phyloP scores from a whole-genome alignment of 2,113 vertebrate species.

The Sinocyclocheilus anshuiensis region DNA sequence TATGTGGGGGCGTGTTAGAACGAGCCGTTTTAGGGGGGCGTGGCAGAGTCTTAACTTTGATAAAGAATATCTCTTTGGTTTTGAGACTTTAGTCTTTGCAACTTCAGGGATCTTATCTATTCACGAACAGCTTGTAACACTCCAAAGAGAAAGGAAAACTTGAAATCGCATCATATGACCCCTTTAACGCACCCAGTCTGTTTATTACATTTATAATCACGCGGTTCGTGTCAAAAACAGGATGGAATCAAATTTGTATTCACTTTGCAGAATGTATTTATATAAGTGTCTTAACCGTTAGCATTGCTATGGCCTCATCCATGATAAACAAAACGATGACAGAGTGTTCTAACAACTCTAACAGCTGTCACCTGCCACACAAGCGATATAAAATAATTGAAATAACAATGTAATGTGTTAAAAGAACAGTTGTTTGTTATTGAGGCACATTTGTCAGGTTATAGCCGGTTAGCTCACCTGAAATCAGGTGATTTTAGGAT shows the following conservation, averaged over 20 bases:
- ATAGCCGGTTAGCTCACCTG: conserved; percentile 28
- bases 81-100: too few relatives aligned
- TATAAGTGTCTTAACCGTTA: conserved; percentile 3
- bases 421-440: neutral
- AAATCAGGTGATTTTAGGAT: conserved; percentile 25
- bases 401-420: too few relatives aligned
- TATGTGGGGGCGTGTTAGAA: too few relatives aligned
- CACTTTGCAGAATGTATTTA: neutral
- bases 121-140: too few relatives aligned
- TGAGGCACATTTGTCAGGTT: neutral
- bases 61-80: too few relatives aligned
- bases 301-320: conserved; percentile 36
- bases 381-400: neutral
- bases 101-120: too few relatives aligned
- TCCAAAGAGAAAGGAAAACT: too few relatives aligned
- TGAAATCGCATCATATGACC: too few relatives aligned
- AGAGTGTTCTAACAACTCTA: neutral
- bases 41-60: too few relatives aligned
- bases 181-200: neutral
- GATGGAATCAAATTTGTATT: neutral
- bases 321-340: conserved; percentile 37
- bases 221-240: neutral
- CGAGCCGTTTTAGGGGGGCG: too few relatives aligned
- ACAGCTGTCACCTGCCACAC: neutral
- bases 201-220: neutral